phyloP scores from a whole-genome alignment of 64 coral and sea anemone species.

The Cladopsammia gracilis region DNA sequence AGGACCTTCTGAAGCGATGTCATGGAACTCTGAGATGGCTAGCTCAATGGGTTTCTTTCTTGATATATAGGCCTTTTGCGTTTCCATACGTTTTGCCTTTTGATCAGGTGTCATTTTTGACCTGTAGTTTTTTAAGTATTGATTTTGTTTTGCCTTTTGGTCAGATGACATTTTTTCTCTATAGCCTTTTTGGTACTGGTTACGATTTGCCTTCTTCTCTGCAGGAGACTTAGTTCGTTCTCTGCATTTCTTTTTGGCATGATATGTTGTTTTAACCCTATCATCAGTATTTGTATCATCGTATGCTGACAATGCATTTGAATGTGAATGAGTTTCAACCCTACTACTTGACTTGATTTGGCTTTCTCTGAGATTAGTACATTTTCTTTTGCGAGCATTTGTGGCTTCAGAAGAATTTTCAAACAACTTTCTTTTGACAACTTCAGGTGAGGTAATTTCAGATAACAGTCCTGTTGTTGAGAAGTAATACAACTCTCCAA shows the following conservation, averaged over 20 bases:
- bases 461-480: slow-evolving; percentile 49
- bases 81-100: slow-evolving; percentile 47
- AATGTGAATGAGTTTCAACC: slow-evolving; percentile 63
- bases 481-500: slow-evolving; percentile 61
- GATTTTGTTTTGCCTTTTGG: slow-evolving; percentile 50
- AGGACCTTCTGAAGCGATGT: slow-evolving; percentile 68
- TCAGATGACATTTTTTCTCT: slow-evolving; percentile 33
- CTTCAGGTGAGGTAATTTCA: slow-evolving; percentile 71
- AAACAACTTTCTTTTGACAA: slow-evolving; percentile 61
- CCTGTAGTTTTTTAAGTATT: slow-evolving; percentile 13
- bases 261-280: slow-evolving; percentile 46
- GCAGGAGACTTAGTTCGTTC: slow-evolving; percentile 57
- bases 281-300: slow-evolving; percentile 56
- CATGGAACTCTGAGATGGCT: slow-evolving; percentile 48
- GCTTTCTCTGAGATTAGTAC: slow-evolving; percentile 44
- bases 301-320: slow-evolving; percentile 15
- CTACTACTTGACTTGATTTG: slow-evolving; percentile 56
- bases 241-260: slow-evolving; percentile 57
- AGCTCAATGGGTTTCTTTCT: slow-evolving; percentile 51
- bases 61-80: slow-evolving; percentile 26
- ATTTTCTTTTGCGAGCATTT: slow-evolving; percentile 62
- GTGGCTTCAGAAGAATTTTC: slow-evolving; percentile 46
- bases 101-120: slow-evolving; percentile 44
- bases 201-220: slow-evolving; percentile 56
- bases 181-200: slow-evolving; percentile 22